Conservation (phyloP, 2,888 invertebrate genomes). For the Tridacna gigas region DNA sequence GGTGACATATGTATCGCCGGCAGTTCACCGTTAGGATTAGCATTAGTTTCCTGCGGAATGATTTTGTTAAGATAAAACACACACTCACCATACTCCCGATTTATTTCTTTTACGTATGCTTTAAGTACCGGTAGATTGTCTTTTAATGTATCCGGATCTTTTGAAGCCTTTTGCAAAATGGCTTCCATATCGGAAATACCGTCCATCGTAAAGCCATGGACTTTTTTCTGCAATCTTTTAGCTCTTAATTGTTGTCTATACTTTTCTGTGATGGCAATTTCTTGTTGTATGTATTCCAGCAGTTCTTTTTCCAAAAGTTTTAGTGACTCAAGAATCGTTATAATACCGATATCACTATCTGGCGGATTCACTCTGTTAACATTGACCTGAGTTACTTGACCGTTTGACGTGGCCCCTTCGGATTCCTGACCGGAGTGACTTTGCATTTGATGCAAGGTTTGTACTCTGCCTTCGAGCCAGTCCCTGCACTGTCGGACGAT, state of each 20-base stretch:
- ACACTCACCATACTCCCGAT: constrained; percentile 69
- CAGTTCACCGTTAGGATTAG: not conserved
- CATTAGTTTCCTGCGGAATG: constrained; percentile 24
- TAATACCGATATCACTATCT: constrained; percentile 62
- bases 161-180: constrained; percentile 53
- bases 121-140: constrained; percentile 56
- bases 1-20: constrained; percentile 35
- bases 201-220: constrained; percentile 62
- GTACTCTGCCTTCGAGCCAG: constrained; percentile 61
- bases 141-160: constrained; percentile 36
- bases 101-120: constrained; percentile 57
- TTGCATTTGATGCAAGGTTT: constrained; percentile 56
- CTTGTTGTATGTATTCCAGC: constrained; percentile 68
- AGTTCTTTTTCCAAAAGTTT: constrained; percentile 67
- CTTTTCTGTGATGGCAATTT: constrained; percentile 67
- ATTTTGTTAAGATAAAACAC: constrained; percentile 62
- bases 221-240: constrained; percentile 65
- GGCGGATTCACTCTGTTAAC: constrained; percentile 40
- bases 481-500: constrained; percentile 68
- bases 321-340: constrained; percentile 68
- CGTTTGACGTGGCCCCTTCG: constrained; percentile 18
- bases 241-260: constrained; percentile 64
- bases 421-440: constrained; percentile 23
- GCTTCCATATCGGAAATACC: constrained; percentile 62
- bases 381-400: constrained; percentile 20